Evolutionary conservation across 2,113 vertebrate genomes (phyloP).

Genomic region (Psophia crepitans): DNA sequence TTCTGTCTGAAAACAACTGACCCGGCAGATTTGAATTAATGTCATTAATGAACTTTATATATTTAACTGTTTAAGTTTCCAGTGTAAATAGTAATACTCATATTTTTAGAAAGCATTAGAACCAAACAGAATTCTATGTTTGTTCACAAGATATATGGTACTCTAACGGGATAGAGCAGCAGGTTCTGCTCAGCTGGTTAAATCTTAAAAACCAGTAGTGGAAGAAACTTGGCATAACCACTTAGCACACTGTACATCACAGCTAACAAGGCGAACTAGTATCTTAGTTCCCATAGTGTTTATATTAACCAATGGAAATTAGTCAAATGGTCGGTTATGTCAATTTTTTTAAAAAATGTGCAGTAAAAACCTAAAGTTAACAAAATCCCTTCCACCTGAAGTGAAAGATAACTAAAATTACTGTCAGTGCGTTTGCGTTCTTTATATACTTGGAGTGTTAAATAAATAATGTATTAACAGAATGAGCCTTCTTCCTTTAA

Average conservation of each 20-base stretch:
- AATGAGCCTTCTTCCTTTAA: not conserved
- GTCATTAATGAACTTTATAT: not conserved
- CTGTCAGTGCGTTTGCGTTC: not conserved
- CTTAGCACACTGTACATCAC: not conserved
- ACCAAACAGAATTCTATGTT: not conserved
- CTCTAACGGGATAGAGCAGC: not conserved
- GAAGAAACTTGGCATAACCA: not conserved
- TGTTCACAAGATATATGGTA: not conserved
- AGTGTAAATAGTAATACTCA: not conserved
- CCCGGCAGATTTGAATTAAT: not conserved
- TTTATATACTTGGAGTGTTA: not conserved
- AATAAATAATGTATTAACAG: not conserved
- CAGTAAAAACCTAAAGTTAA: not conserved
- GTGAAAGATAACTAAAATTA: not conserved
- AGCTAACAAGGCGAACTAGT: not conserved
- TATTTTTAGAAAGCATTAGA: not conserved
- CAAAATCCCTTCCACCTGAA: not conserved
- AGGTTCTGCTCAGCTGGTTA: not conserved
- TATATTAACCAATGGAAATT: not conserved
- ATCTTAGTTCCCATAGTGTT: not conserved
- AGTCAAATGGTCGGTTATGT: not conserved
- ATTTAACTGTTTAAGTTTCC: not conserved
- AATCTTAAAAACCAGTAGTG: not conserved
- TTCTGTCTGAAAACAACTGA: not conserved
- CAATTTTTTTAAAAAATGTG: not conserved